A percentile compares a stretch with the other conserved stretches of the same genome.
Conservation (phyloP, 2,797 vertebrate species). For the Melanogrammus aeglefinus region DNA sequence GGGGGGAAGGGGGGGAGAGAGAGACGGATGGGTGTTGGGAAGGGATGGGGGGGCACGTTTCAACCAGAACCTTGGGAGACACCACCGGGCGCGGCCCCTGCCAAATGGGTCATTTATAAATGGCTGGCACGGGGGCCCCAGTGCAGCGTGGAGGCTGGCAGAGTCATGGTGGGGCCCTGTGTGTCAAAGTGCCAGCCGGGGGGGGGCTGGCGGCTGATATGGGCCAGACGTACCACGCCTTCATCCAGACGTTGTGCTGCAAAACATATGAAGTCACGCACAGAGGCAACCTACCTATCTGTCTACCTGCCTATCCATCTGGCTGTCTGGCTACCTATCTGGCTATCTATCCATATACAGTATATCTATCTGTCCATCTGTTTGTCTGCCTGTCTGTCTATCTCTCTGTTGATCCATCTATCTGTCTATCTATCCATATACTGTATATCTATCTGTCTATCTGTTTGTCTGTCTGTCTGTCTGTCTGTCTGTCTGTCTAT, state of each 20-base stretch:
- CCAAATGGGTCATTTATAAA: conserved; percentile 77
- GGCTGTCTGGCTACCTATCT: no score
- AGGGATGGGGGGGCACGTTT: conserved; percentile 42
- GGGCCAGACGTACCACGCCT: conserved; percentile 64
- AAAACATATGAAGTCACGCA: neutral
- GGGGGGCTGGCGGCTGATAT: conserved; percentile 68
- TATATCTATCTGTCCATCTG: neutral
- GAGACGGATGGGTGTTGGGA: no score
- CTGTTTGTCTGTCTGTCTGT: neutral
- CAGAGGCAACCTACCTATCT: neutral
- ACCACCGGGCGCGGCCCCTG: conserved; percentile 67
- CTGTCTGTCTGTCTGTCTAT: neutral
- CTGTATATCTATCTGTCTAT: neutral
- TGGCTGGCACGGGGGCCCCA: conserved; percentile 62
- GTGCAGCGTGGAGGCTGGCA: conserved; percentile 69
- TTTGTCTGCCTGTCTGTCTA: neutral
- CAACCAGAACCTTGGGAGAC: conserved; percentile 73
- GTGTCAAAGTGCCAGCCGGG: conserved; percentile 67
- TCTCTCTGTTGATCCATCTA: neutral
- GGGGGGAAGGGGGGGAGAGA: no score
- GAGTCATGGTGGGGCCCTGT: conserved; percentile 62
- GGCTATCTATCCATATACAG: no score
- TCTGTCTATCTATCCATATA: neutral
- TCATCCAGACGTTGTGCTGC: conserved; percentile 57
- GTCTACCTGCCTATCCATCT: neutral